Base-by-base conservation (phyloP, 2,888 invertebrate species). In the Drosophila cracens region DNA sequence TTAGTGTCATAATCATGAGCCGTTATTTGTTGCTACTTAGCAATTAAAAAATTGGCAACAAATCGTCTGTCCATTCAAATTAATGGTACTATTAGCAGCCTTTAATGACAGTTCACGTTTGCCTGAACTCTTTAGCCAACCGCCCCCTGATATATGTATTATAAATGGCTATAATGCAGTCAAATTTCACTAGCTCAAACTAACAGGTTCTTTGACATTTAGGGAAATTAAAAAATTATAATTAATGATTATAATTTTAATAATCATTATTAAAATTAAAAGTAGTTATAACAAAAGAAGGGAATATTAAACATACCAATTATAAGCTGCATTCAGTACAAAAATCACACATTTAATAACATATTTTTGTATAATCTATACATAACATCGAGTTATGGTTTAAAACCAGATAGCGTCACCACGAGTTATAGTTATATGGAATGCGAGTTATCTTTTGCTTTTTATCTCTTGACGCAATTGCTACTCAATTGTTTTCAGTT, bases 41-140 rank as follows among this genome's bases (percentile, higher is more conserved):
- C 36, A 53, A 34, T 54, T 25, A 46, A 52, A 59, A 56, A 59
- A 56, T 66, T 40, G 52, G 8, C 57, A 36, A 60, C 7, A 18
- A 27, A 11, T 16, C 8, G 31, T 52, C 38, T 29, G 48, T 48
- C 38, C 59, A 51, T 27, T 61, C 40, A 46, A 51, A 43, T 16
- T 16, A 2, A 38, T 54, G 46, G 16, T 8, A 8, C 46, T 36
- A 43, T 38, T 52, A 38, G 54, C 49, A 10, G 60, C 3, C 36
- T 21, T 48, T n/a, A 79, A 74, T 38, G 53, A 51, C 67, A 60
- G 59, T 62, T 62, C 51, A 11, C 27, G 33, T 34, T 67, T 60
- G 51, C 18, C 10, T 36, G 16, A 43, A 25, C 40, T 38, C n/a
- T 43, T 51, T 40, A 6, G 6, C 0, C n/a, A 36, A 25, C 60